Base-by-base conservation (phyloP, 92 coral and sea anemone species). In the Ricordea florida region DNA sequence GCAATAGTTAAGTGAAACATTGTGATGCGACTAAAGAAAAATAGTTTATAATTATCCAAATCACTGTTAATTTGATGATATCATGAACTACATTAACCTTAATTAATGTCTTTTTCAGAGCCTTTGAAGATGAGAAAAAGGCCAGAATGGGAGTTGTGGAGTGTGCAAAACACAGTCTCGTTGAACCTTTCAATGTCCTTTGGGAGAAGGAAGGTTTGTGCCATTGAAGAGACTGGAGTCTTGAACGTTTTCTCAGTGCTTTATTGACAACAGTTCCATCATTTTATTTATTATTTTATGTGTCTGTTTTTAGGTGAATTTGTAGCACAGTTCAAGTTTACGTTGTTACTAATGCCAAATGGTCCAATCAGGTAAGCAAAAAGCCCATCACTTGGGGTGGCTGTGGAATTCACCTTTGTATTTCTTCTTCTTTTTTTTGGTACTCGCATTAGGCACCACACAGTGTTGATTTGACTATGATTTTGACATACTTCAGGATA, bases 201-300 rank as follows among this genome's bases (percentile, higher is more conserved):
- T 94, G 98, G 97, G 98, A 94, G 43, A 94, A 94, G 49, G 97
- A 91, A 81, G 98, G 98, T 94, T 66, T 34, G 87, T 58, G n/a
- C n/a, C n/a, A n/a, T 22, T 1, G 1, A 1, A 55, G 18, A 30
- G 29, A 28, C 23, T 45, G 3, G 4, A 3, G 9, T 8, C 23
- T 46, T n/a, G n/a, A n/a, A n/a, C n/a, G n/a, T n/a, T n/a, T n/a
- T n/a, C n/a, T n/a, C n/a, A n/a, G n/a, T n/a, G n/a, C n/a, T n/a
- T n/a, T n/a, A n/a, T n/a, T n/a, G n/a, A n/a, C n/a, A n/a, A n/a
- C n/a, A n/a, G n/a, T 15, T 4, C 50, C 25, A 0, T 18, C 25
- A 2, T 13, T 17, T 1, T 2, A 15, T 18, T 17, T 59, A 21
- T 21, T 32, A 11, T 26, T 20, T 57, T 48, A n/a, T n/a, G n/a